Base-by-base conservation (phyloP, 2,113 vertebrate genomes). In the Echinops telfairi region DNA sequence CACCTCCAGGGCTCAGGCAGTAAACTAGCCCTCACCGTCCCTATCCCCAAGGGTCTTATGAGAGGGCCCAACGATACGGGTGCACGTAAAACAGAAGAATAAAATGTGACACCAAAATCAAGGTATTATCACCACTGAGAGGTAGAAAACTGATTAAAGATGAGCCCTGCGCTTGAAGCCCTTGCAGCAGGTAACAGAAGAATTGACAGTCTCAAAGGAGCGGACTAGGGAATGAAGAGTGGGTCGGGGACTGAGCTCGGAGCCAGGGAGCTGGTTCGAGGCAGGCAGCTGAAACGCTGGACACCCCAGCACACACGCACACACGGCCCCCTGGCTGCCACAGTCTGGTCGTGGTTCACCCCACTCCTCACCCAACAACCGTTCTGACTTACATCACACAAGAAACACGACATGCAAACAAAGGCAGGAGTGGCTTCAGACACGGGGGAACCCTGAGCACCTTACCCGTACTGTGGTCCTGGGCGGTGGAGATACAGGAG, bases 391-490 rank as follows among this genome's bases (percentile, higher is more conserved):
- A 33, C 0, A 5, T 0, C 43, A 57, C 68, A 57, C 47, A 40
- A 16, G 40, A 82, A 7, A 47, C n/a, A 53, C 27, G 64, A 77
- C 60, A 64, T 40, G 62, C 1, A 40, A 40, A 25, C 33, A 19
- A 85, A 93, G 9, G 43, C 0, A 36, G 89, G 14, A 92, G 33
- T 15, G 15, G 57, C 29, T 0, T 43, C 81, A 43, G 85, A 53
- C n/a, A 82, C 25, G 15, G 58, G 58, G 58, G 6, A 53, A n/a
- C 6, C 36, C 22, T 16, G 81, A 36, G 53, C 15, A 71, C 95
- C 98, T 73, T 99, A 99, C 99, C 99, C 99, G 47, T 99, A 99
- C 12, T 99, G 99, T 0, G 99, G 99, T 78, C 99, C 99, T 79
- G 99, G 99, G 77, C 99, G 99, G 88, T 98, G 98, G 71, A 99